These are phyloP conservation scores for Rhagophthalmus giganteus DNA, from an alignment of 2,888 invertebrate genomes.

Conservation along the genomic window DNA sequence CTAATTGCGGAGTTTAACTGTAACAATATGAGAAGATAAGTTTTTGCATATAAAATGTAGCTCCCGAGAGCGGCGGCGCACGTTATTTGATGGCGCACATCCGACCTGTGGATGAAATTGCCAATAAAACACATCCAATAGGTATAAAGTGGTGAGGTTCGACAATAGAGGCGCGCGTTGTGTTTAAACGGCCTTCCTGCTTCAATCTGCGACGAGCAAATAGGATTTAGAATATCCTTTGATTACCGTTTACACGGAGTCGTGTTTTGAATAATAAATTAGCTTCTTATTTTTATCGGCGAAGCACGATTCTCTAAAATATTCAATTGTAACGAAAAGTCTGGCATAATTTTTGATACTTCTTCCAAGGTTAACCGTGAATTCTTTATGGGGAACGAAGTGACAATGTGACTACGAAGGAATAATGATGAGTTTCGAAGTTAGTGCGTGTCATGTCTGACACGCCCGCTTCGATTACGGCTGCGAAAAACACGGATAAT, in stretches of 20 bases:
- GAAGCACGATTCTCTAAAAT: slow-evolving; percentile 16
- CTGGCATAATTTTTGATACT: slow-evolving; percentile 5
- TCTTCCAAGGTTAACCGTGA: slow-evolving; percentile 2
- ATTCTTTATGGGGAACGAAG: not conserved
- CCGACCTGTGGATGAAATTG: slow-evolving; percentile 35
- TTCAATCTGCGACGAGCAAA: slow-evolving; percentile 45
- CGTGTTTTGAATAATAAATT: slow-evolving; percentile 43
- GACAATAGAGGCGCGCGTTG: slow-evolving; percentile 35
- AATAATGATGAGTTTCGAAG: slow-evolving; percentile 20
- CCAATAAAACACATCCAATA: slow-evolving; percentile 34
- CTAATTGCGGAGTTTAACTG: slow-evolving; percentile 25
- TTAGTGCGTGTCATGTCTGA: slow-evolving; percentile 38
- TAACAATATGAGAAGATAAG: slow-evolving; percentile 20
- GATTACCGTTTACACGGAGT: slow-evolving; percentile 43
- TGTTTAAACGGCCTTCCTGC: slow-evolving; percentile 41
- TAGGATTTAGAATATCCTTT: slow-evolving; percentile 45
- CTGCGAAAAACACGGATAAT: slow-evolving; percentile 49
- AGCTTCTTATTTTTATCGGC: slow-evolving; percentile 27
- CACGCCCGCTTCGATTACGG: slow-evolving; percentile 44
- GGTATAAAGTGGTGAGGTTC: slow-evolving; percentile 33
- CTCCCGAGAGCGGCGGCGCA: slow-evolving; percentile 25
- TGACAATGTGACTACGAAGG: slow-evolving; percentile 13
- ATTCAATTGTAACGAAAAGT: slow-evolving; percentile 19
- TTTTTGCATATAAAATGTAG: slow-evolving; percentile 29
- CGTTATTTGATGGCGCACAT: slow-evolving; percentile 34